Evolutionary conservation across 1,140 invertebrate genomes (phyloP), one percentile per base, ranked within the genome.

Genomic region (Cydia strobilella): DNA sequence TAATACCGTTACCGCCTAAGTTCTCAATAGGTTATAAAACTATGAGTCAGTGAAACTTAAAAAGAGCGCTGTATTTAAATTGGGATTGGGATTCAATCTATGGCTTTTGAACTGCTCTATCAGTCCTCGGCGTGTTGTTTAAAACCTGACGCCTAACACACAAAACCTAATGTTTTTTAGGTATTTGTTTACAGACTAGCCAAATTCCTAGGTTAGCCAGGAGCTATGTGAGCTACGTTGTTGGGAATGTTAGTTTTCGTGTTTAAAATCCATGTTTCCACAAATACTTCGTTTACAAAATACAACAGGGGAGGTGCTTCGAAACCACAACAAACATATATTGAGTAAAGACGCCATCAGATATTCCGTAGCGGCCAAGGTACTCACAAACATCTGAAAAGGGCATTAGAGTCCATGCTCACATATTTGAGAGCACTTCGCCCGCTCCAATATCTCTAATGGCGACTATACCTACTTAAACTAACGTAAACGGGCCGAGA

Each of bases 221-320:
- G 25, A 31, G 31, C 6, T 25, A 3, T 1, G 25, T 25, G 25
- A 25, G 31, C 31, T 31, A 25, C 1, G 25, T 1, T 59, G 18
- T 59, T 20, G n/a, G 54, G 20, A 31, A 31, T 59, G 48, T 51
- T 51, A 5, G 48, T 51, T 51, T 51, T 51, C 9, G 9, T 54
- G 51, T 54, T 0, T 23, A 59, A 23, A 23, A 5, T 59, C 18
- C 18, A 20, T 20, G 54, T 59, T 59, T 59, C 54, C 54, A 3
- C 5, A 9, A 59, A 59, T 59, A 59, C 20, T 23, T 45, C 54
- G 20, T 59, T 65, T 15, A 65, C 25, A 35, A 65, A 65, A 27
- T 31, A 65, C 35, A 65, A 39, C n/a, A 69, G 65, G 31, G 18
- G 27, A 66, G 63, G 27, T n/a, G 54, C 20, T 35, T 69, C 31